A percentile compares a stretch with the other conserved stretches of the same genome.
Conservation (phyloP, 53 echinoderm and acorn worm genomes). For the Stichopus horrens region DNA sequence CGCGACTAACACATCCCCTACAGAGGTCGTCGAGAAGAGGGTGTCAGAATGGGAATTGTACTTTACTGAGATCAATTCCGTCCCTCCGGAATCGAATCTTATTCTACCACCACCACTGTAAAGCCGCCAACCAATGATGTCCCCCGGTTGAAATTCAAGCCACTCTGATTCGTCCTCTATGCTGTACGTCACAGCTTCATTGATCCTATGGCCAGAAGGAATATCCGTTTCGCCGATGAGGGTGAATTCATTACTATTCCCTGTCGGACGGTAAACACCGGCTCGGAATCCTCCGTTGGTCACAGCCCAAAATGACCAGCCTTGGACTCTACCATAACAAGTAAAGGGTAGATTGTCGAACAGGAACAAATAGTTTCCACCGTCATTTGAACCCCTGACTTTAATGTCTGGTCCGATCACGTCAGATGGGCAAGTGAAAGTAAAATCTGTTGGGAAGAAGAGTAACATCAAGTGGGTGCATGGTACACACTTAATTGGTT, state of each 20-base stretch:
- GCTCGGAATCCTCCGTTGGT: conserved; percentile 64
- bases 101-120: conserved; percentile 54
- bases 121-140: conserved; percentile 76
- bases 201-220: conserved; percentile 51
- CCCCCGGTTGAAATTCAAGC: conserved; percentile 77
- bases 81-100: conserved; percentile 46
- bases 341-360: conserved; percentile 73
- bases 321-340: conserved; percentile 76
- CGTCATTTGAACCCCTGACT: conserved; percentile 57
- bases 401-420: conserved; percentile 61
- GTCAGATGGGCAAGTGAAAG: conserved; percentile 58
- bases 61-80: conserved; percentile 55
- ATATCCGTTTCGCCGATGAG: conserved; percentile 70
- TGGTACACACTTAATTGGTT: no score
- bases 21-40: conserved; percentile 33
- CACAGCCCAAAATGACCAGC: conserved; percentile 71
- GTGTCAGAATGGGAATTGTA: conserved; percentile 61
- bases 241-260: conserved; percentile 52
- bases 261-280: conserved; percentile 70
- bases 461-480: no score
- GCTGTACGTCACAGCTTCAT: conserved; percentile 48
- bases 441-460: conserved; percentile 57
- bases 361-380: conserved; percentile 66
- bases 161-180: conserved; percentile 66
- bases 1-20: conserved; percentile 61